Percentiles rank a stretch among this genome's conserved stretches.
Evolutionary conservation across 2,888 invertebrate genomes (phyloP).

Genomic region (Melipona bicolor): DNA sequence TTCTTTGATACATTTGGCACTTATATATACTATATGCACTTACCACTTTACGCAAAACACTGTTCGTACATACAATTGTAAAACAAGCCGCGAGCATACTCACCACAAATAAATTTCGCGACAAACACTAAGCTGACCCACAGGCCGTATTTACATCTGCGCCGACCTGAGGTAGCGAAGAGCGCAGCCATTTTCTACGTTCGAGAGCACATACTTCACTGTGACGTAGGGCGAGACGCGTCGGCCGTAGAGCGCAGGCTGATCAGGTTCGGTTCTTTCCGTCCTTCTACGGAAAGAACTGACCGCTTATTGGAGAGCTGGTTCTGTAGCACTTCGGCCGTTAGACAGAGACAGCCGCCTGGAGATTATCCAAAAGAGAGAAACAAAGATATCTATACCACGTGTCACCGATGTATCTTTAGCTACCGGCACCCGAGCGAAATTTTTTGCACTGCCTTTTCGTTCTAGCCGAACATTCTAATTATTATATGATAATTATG

Average conservation of each 20-base stretch:
- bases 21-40: not conserved
- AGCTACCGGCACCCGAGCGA: conserved; percentile 7
- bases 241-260: conserved; percentile 72
- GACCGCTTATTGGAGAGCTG: conserved; percentile 33
- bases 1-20: conserved; percentile 50
- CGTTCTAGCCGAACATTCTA: conserved; percentile 2
- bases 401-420: conserved; percentile 33
- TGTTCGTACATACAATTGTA: not conserved
- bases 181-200: conserved; percentile 84
- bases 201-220: conserved; percentile 83
- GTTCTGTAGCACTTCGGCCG: conserved; percentile 28
- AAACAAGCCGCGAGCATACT: conserved; percentile 68
- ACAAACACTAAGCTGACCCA: conserved; percentile 79
- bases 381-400: conserved; percentile 1
- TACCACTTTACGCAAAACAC: not conserved
- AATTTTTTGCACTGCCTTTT: not conserved
- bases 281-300: conserved; percentile 48
- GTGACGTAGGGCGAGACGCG: conserved; percentile 77
- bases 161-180: conserved; percentile 79
- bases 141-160: conserved; percentile 81
- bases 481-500: not conserved
- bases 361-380: not conserved
- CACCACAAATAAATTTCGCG: conserved; percentile 77
- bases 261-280: conserved; percentile 63
- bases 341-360: conserved; percentile 19